Percentiles rank a stretch among this genome's conserved stretches.
Evolutionary conservation across 2,888 invertebrate species (phyloP).

Genomic region (Nemotelus pantherinus): DNA sequence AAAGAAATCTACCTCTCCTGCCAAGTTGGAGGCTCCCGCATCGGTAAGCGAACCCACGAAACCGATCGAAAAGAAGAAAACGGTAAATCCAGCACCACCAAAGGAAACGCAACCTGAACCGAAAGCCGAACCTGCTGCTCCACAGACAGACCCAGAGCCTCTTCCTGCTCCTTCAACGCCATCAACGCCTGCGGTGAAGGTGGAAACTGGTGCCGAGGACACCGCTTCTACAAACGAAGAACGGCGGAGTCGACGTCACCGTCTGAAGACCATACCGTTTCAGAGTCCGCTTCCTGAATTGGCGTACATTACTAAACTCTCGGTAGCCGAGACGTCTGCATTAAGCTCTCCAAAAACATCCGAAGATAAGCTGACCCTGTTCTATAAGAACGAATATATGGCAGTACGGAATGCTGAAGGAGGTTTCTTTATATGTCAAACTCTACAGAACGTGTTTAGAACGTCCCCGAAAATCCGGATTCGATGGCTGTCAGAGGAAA

Average conservation of each 20-base stretch:
- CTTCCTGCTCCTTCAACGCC: not conserved
- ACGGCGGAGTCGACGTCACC: constrained; percentile 58
- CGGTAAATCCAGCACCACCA: not conserved
- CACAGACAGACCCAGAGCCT: not conserved
- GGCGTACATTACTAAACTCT: constrained; percentile 78
- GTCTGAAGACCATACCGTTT: constrained; percentile 72
- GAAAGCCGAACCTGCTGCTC: constrained; percentile 8
- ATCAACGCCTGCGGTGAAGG: constrained; percentile 3
- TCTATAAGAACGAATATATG: constrained; percentile 90
- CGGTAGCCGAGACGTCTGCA: constrained; percentile 68
- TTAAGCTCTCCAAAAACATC: constrained; percentile 69
- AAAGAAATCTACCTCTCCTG: constrained; percentile 38
- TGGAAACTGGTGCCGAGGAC: not conserved
- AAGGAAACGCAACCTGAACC: constrained; percentile 19
- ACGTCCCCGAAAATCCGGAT: constrained; percentile 86
- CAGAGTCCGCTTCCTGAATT: constrained; percentile 85
- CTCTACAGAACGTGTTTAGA: constrained; percentile 90
- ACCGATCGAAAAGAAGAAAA: constrained; percentile 47
- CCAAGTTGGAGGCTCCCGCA: constrained; percentile 5
- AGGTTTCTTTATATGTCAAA: constrained; percentile 87
- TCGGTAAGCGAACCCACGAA: constrained; percentile 19
- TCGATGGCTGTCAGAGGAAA: constrained; percentile 83
- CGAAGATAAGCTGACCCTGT: constrained; percentile 85
- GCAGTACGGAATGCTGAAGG: constrained; percentile 92
- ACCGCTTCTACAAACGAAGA: constrained; percentile 51